Evolutionary conservation across 2,888 invertebrate species (phyloP).

Genomic region (Choristoneura rosaceana): DNA sequence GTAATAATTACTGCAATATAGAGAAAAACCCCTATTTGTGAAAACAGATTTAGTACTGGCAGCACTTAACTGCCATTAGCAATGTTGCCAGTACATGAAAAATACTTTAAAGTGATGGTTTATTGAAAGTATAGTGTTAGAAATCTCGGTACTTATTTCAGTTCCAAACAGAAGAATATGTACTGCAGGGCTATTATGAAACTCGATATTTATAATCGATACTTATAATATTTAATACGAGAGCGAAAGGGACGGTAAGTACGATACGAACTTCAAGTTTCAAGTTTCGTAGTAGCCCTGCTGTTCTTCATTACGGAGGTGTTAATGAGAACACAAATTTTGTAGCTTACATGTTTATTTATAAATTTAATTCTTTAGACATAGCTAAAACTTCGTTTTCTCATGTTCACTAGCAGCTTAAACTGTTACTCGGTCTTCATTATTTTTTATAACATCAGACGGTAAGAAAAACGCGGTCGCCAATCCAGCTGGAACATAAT

Average conservation of each 20-base stretch:
- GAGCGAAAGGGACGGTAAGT: no score
- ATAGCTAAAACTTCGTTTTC: conserved; percentile 19
- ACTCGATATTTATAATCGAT: no score
- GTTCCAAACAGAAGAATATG: no score
- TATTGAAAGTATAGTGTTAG: background rate
- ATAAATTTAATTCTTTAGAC: background rate
- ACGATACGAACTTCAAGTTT: no score
- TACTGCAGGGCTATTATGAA: no score
- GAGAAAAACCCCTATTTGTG: no score
- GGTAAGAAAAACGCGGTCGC: conserved; percentile 63
- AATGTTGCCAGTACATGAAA: background rate
- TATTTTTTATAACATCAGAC: conserved; percentile 50
- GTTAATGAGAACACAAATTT: background rate
- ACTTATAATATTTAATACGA: no score
- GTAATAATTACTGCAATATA: no score
- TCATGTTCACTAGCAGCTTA: conserved; percentile 12
- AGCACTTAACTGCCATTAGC: background rate
- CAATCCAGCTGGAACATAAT: conserved; percentile 66
- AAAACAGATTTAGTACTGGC: background rate
- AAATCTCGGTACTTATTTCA: background rate
- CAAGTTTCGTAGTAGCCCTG: no score
- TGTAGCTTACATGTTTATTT: no score
- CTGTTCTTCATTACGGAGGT: no score
- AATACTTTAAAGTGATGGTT: background rate
- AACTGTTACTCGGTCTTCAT: conserved; percentile 5